Evolutionary conservation across 2,888 invertebrate species (phyloP).

Genomic region (Schrankia costaestrigalis): DNA sequence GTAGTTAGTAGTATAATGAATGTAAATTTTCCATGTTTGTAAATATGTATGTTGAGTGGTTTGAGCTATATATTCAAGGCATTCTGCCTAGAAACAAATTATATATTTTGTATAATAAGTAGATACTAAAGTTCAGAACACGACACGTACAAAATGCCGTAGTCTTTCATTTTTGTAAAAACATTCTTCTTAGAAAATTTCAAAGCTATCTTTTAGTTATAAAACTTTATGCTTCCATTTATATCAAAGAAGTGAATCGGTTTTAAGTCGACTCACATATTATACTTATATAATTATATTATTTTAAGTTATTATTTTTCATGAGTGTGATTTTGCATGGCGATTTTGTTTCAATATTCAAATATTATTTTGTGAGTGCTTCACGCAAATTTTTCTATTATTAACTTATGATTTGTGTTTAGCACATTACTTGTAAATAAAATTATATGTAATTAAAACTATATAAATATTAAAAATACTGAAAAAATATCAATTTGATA

Average conservation of each 20-base stretch:
- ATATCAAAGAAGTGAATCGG: constrained; percentile 78
- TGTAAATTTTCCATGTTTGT: constrained; percentile 66
- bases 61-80: constrained; percentile 39
- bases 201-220: constrained; percentile 66
- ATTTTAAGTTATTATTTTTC: constrained; percentile 69
- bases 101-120: constrained; percentile 34
- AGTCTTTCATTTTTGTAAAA: constrained; percentile 34
- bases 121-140: constrained; percentile 32
- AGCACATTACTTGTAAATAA: constrained; percentile 68
- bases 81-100: constrained; percentile 23
- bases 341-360: constrained; percentile 68
- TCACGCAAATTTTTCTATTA: constrained; percentile 58
- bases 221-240: constrained; percentile 79
- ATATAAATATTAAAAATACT: constrained; percentile 42
- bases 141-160: constrained; percentile 42
- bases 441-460: constrained; percentile 56
- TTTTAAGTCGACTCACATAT: constrained; percentile 74
- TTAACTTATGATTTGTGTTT: constrained; percentile 70
- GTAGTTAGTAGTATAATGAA: constrained; percentile 65
- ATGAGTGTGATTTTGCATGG: constrained; percentile 77
- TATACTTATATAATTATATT: constrained; percentile 68
- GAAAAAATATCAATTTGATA: constrained; percentile 55
- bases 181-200: constrained; percentile 40
- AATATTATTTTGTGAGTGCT: constrained; percentile 59
- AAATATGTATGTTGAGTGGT: constrained; percentile 69